A percentile compares a stretch with the other conserved stretches of the same genome.
Evolutionary conservation across 2,797 vertebrate genomes (phyloP).

Genomic region (Pempheris klunzingeri): DNA sequence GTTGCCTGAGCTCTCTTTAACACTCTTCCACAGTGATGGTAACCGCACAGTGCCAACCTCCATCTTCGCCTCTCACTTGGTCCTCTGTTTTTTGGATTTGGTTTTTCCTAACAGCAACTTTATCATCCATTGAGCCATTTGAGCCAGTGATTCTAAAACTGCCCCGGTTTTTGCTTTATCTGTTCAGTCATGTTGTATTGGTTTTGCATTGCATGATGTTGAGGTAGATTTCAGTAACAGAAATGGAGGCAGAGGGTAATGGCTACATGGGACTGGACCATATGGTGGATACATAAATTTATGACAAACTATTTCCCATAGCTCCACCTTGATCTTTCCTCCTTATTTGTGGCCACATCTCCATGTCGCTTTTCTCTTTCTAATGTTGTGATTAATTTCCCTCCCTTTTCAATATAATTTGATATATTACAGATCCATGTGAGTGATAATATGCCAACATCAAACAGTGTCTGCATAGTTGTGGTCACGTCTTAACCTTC

Average conservation of each 20-base stretch:
- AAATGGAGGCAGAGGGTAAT: constrained; percentile 23
- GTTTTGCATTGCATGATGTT: constrained; percentile 66
- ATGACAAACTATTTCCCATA: constrained; percentile 18
- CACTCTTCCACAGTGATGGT: constrained; percentile 20
- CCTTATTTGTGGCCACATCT: background rate
- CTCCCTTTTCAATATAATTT: constrained; percentile 8
- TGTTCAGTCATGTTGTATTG: constrained; percentile 68
- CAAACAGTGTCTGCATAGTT: background rate
- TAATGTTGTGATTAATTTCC: background rate
- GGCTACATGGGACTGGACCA: constrained; percentile 19
- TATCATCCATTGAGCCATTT: constrained; percentile 46
- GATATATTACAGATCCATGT: constrained; percentile 4
- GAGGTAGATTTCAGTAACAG: constrained; percentile 44
- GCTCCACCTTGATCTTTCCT: constrained; percentile 25
- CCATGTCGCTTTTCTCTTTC: background rate
- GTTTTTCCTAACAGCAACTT: constrained; percentile 48
- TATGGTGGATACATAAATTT: constrained; percentile 26
- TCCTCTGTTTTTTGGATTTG: constrained; percentile 34
- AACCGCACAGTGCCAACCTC: constrained; percentile 19
- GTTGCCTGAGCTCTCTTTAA: constrained; percentile 33
- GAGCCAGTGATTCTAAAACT: constrained; percentile 49
- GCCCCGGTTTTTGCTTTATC: constrained; percentile 48
- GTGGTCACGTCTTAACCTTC: constrained; percentile 30
- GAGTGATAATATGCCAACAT: background rate
- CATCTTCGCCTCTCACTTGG: constrained; percentile 15